Evolutionary conservation across 1,140 invertebrate genomes (phyloP).

Genomic region (Macrocentrus cingulum): DNA sequence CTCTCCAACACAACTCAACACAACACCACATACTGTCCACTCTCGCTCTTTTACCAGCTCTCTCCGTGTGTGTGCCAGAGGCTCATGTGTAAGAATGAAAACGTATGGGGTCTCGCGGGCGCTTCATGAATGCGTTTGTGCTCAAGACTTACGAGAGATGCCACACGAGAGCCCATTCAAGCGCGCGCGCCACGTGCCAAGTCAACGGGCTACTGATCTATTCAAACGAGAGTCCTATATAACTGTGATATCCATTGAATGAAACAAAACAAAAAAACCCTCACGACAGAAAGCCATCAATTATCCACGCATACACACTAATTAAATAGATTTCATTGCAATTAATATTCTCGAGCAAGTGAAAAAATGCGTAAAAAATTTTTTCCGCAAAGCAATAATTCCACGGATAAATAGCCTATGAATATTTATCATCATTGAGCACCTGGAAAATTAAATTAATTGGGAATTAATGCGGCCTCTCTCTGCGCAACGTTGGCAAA

Average conservation of each 20-base stretch:
- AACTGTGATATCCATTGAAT: background rate
- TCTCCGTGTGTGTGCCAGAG: background rate
- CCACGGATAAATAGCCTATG: too few species aligned
- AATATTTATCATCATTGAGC: too few species aligned
- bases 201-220: conserved; percentile 12
- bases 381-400: too few species aligned
- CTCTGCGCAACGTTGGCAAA: background rate
- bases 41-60: background rate
- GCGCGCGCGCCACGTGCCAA: conserved; percentile 14
- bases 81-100: conserved; percentile 10
- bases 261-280: too few species aligned
- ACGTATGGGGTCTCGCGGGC: background rate
- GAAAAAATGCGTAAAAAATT: too few species aligned
- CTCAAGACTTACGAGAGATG: conserved; percentile 3
- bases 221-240: background rate
- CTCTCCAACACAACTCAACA: conserved; percentile 43
- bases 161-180: conserved; percentile 10
- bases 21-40: conserved; percentile 26
- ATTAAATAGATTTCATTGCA: too few species aligned
- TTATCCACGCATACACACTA: too few species aligned
- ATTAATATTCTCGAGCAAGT: too few species aligned
- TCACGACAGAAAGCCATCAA: too few species aligned
- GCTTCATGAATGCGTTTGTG: conserved; percentile 13
- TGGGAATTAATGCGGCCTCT: too few species aligned
- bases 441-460: too few species aligned